Evolutionary conservation across 2,797 vertebrate genomes (phyloP), one percentile per base, ranked within the genome.

Genomic region (Lophotriccus pileatus): DNA sequence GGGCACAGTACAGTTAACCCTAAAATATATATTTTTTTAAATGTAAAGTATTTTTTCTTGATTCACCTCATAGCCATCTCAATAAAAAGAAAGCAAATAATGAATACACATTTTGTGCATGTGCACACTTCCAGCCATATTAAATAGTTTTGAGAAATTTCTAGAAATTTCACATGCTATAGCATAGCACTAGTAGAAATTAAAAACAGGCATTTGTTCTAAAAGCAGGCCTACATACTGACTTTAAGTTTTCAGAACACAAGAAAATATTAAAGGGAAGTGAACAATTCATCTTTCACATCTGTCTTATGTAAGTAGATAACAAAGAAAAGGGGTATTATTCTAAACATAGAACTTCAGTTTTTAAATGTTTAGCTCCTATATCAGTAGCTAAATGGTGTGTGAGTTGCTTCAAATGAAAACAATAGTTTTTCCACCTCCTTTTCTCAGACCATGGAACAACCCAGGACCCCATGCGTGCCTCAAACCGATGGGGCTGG

Each of bases 361-460:
- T 53, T 78, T 78, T 66, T 46, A 13, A 22, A 60, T 30, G 47
- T 79, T 64, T 46, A 20, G 6, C 30, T 73, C 12, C 47, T 32
- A 8, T 14, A 10, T 84, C 32, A 43, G 15, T 52, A 74, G 21
- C 5, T 53, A 73, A 69, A 46, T 44, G 28, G 47, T 2, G 0
- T 4, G 4, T 17, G 37, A 64, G 14, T 60, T 63, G 6, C 19
- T 63, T 62, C 25, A 52, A 37, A 32, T 3, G 12, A 63, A 78
- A 73, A 10, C 4, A 22, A 1, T 0, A 0, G 2, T 25, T 17
- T 53, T 83, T 70, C 22, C 11, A 6, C 19, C 11, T 46, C 9
- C 11, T 49, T 52, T 77, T 59, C 32, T 69, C 37, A 78, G 46
- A 46, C 14, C 13, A 2, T 20, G 32, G 59, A 66, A 66, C 27